Evolutionary conservation across 1,140 invertebrate genomes (phyloP), one percentile per base, ranked within the genome.

Genomic region (Parasteatoda tepidariorum): DNA sequence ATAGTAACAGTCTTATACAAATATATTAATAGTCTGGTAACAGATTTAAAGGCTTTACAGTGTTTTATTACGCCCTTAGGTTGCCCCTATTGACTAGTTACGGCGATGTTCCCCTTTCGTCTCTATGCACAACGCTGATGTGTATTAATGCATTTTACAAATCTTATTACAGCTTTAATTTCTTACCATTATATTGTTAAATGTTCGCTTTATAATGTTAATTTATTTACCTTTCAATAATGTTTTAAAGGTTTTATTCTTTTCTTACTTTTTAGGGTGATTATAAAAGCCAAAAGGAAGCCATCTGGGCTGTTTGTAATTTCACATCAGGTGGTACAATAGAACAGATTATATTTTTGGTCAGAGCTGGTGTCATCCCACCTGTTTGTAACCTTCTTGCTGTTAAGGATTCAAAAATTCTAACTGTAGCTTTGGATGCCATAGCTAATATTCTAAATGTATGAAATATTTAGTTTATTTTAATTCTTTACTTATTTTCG

Each of bases 201-300:
- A 18, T 13, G 11, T 48, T 48, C 41, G 18, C 18, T 18, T 48
- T 48, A 2, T 48, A 2, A 48, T 48, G 41, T 9, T 48, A 48
- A 48, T n/a, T n/a, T n/a, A n/a, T n/a, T n/a, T n/a, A n/a, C n/a
- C n/a, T n/a, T n/a, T n/a, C n/a, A n/a, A n/a, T n/a, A n/a, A n/a
- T n/a, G n/a, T n/a, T n/a, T n/a, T n/a, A n/a, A n/a, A n/a, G n/a
- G n/a, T n/a, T n/a, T n/a, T n/a, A n/a, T n/a, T 59, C 0, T 26
- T 3, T 70, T 13, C 30, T 83, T 54, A 15, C 22, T 64, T 68
- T 62, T 15, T n/a, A 94, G 93, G 93, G 94, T 67, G 98, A 99
- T 90, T 99, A 99, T 90, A 97, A 99, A 91, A 98, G 97, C 3
- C 97, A 99, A 89, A 99, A 99, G 89, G 98, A 99, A 91, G 98